Evolutionary conservation across 2,797 vertebrate species (phyloP).

Genomic region (Anomalospiza imberbis): DNA sequence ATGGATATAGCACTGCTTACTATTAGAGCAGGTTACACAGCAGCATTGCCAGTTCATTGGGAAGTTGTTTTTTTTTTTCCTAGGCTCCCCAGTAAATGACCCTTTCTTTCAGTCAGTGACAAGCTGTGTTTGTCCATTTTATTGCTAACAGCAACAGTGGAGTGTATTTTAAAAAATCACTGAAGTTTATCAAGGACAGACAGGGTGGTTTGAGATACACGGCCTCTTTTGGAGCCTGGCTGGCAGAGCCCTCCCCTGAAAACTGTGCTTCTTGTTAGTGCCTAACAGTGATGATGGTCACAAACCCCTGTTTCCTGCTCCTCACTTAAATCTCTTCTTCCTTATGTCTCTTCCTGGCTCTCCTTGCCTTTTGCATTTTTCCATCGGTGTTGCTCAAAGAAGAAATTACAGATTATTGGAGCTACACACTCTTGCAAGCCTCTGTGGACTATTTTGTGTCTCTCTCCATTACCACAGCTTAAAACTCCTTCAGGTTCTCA

Average conservation of each 20-base stretch:
- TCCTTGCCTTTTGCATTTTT: background rate
- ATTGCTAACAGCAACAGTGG: background rate
- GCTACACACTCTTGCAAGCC: fast-evolving
- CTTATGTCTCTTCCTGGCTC: background rate
- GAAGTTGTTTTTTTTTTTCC: background rate
- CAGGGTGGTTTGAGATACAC: background rate
- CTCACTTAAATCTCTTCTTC: background rate
- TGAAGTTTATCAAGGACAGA: background rate
- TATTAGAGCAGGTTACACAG: background rate
- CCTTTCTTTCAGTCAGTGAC: background rate
- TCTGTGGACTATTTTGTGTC: background rate
- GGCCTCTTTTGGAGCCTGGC: background rate
- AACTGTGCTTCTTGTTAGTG: background rate
- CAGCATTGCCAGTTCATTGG: background rate
- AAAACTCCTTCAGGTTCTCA: background rate
- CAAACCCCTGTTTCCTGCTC: background rate
- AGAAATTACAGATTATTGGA: fast-evolving
- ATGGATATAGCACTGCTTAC: background rate
- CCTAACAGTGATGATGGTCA: background rate
- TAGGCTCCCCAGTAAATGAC: background rate
- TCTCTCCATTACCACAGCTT: background rate
- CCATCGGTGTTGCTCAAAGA: background rate
- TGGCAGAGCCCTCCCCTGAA: fast-evolving
- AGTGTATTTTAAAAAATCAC: background rate
- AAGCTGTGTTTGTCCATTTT: background rate